phyloP scores from a whole-genome alignment of 2,797 vertebrate genomes.

The Fundulus diaphanus region DNA sequence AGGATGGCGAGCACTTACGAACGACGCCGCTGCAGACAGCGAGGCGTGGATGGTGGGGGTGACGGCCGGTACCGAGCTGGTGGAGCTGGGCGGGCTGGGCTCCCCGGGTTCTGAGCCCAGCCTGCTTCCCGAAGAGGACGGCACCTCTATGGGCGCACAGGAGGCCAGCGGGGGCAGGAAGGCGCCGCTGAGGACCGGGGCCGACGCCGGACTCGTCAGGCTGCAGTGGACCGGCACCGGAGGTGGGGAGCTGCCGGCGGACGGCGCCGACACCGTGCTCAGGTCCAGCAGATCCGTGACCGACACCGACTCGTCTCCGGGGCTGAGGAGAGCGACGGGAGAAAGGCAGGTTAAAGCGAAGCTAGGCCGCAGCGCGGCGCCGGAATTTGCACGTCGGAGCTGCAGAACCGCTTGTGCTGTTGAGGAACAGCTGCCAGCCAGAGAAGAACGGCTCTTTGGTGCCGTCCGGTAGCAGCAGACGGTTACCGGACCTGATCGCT shows the following conservation, averaged over 20 bases:
- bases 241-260: constrained; percentile 68
- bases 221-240: constrained; percentile 59
- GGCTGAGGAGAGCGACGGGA: constrained; percentile 67
- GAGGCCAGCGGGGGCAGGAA: constrained; percentile 67
- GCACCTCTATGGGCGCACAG: constrained; percentile 75
- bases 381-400: background rate
- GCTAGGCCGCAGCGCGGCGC: too few relatives aligned
- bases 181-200: constrained; percentile 63
- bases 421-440: background rate
- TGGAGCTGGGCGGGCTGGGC: constrained; percentile 73
- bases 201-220: constrained; percentile 48
- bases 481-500: too few relatives aligned
- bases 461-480: too few relatives aligned
- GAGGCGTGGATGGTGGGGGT: constrained; percentile 46
- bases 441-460: background rate
- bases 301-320: constrained; percentile 83
- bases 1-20: constrained; percentile 60
- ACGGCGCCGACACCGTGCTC: constrained; percentile 78
- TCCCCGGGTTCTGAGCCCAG: constrained; percentile 71
- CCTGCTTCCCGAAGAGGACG: constrained; percentile 67
- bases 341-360: background rate
- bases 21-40: constrained; percentile 56
- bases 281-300: constrained; percentile 87
- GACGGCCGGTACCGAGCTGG: constrained; percentile 57
- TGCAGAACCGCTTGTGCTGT: background rate